Evolutionary conservation across 2,888 invertebrate genomes (phyloP), one percentile per base, ranked within the genome.

Genomic region (Resseliella maxima): DNA sequence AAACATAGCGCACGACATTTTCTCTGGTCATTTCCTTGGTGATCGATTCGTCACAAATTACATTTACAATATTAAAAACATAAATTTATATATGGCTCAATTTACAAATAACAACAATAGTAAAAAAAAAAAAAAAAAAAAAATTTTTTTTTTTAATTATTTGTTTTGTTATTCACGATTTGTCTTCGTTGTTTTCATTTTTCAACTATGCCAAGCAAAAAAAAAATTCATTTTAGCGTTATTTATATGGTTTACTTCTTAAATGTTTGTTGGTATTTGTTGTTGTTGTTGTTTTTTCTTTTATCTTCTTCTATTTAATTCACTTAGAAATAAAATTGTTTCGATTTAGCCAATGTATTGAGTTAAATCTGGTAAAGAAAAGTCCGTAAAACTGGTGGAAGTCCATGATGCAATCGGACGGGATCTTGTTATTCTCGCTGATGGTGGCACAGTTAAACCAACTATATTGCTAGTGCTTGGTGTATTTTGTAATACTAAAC

Each of bases 291-390:
- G 12, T 59, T 59, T 18, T 50, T 50, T 50, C 50, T 24, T 27
- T 27, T 6, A 12, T 59, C 0, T 12, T 59, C 24, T 27, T 27
- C 5, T 41, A 8, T 24, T 8, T 24, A 24, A 24, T 59, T 27
- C 5, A 59, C 50, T 12, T 50, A 50, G 21, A 36, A 81, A 21
- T 81, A 36, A 12, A 41, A 50, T 50, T 27, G 24, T 64, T 41
- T 41, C 12, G 41, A 41, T 50, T 83, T 86, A 88, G 86, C 87
- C 93, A 88, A 95, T 92, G 90, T 94, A 95, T 21, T 94, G 94
- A 87, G 95, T 93, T 86, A 96, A 92, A 91, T 96, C 96, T 0
- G 96, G 96, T 89, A 96, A 93, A 90, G 95, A 95, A 91, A 96
- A 95, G 88, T 94, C 94, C 86, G 91, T 91, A 88, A 92, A 92